Evolutionary conservation across 2,888 invertebrate species (phyloP), one percentile per base, ranked within the genome.

Genomic region (Micoletzkya japonica): DNA sequence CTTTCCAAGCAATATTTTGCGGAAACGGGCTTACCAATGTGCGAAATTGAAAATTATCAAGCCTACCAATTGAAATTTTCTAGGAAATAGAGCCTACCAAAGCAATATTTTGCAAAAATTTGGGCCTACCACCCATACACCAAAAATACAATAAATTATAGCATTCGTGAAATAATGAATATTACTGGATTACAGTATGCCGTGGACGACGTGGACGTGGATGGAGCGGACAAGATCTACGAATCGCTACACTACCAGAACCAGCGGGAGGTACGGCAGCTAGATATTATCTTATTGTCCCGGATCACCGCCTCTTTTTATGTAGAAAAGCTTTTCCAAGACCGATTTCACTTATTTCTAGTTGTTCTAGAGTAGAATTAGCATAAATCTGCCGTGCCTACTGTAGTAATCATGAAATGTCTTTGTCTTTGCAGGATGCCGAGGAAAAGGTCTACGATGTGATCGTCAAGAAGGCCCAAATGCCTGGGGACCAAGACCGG

Each of bases 161-260:
- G n/a, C n/a, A n/a, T n/a, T n/a, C n/a, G n/a, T n/a, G n/a, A n/a
- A n/a, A n/a, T n/a, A 14, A 44, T 20, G 44, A 44, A 44, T 20
- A 14, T 10, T 14, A 44, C 20, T 44, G 20, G 10, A 70, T 17
- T 57, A 30, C 49, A 39, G 58, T 49, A 64, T 56, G 54, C 57
- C 26, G 60, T 56, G 24, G 69, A 71, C 39, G 71, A 57, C 14
- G 26, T 77, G 34, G 52, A 71, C n/a, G 49, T 60, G 20, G 71
- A 74, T 30, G 73, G 68, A 52, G 36, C 72, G 14, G 75, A 76
- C 26, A 70, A 81, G 36, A 72, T 80, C 56, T 80, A 80, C 58
- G 77, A 81, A 34, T 70, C 76, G 14, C 73, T 79, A 20, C 70
- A 79, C 59, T 73, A 68, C 28, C 70, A 67, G 59, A 59, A 70